Evolutionary conservation across 2,797 vertebrate species (phyloP).

Genomic region (Rhodeus uyekii): DNA sequence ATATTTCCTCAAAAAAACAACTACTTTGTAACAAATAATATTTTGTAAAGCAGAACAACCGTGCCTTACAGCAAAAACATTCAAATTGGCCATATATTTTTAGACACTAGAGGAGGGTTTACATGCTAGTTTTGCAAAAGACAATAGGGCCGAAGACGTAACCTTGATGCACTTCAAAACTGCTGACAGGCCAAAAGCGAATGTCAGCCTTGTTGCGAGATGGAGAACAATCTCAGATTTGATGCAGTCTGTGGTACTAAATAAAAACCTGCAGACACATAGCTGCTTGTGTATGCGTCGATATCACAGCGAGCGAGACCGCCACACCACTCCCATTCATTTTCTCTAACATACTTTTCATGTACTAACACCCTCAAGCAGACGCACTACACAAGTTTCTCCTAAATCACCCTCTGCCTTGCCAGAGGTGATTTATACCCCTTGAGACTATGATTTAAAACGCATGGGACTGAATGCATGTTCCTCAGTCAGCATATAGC

Average conservation of each 20-base stretch:
- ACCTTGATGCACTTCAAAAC: conserved; percentile 15
- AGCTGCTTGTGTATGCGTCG: conserved; percentile 25
- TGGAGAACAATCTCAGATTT: conserved; percentile 11
- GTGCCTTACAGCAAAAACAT: neutral
- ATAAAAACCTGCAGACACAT: conserved; percentile 32
- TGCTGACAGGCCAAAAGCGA: neutral
- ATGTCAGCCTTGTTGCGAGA: conserved; percentile 12
- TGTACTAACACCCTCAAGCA: conserved; percentile 39
- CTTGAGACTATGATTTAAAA: conserved; percentile 56
- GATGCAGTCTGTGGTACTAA: conserved; percentile 5
- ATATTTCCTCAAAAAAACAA: neutral
- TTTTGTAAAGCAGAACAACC: neutral
- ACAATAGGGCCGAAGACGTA: neutral
- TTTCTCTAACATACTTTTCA: conserved; percentile 46
- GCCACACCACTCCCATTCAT: conserved; percentile 30
- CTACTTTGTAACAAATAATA: neutral
- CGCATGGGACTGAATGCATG: conserved; percentile 42
- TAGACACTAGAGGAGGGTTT: neutral
- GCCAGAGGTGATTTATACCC: conserved; percentile 50
- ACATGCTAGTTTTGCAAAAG: conserved; percentile 3
- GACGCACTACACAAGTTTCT: conserved; percentile 29
- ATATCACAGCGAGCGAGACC: conserved; percentile 3
- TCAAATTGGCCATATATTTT: neutral
- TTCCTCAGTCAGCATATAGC: conserved; percentile 39
- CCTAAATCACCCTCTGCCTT: conserved; percentile 42